These are phyloP conservation scores for Gila orcuttii DNA, from an alignment of 2,113 vertebrate genomes.

Conservation along the genomic window DNA sequence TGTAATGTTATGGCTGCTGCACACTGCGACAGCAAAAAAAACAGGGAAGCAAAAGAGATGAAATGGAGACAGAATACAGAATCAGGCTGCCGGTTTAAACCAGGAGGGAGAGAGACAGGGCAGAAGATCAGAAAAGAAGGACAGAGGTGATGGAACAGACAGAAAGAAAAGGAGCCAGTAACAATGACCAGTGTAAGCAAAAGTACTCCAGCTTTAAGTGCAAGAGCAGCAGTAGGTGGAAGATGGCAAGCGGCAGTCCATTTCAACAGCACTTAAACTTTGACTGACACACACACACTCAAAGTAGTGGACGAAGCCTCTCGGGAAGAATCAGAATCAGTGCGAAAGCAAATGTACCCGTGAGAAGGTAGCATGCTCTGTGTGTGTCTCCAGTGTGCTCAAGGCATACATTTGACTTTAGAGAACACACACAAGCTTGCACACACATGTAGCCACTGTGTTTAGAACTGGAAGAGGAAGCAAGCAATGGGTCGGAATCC, in stretches of 20 bases:
- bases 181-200: conserved; percentile 20
- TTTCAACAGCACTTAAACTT: conserved; percentile 25
- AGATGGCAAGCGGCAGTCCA: neutral
- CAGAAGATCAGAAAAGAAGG: neutral
- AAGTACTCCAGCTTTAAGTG: conserved; percentile 18
- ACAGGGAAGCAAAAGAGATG: neutral
- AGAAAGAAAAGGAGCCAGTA: neutral
- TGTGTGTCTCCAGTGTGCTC: neutral
- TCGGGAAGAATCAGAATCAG: conserved; percentile 60
- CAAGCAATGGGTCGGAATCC: neutral
- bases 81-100: neutral
- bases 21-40: neutral
- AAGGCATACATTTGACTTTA: neutral
- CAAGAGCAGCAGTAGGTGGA: conserved; percentile 31
- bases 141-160: conserved; percentile 24
- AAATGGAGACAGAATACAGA: neutral
- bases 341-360: conserved; percentile 37
- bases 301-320: conserved; percentile 40
- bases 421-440: neutral
- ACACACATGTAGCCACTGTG: neutral
- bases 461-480: conserved; percentile 7
- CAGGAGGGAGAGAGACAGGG: conserved; percentile 26
- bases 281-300: conserved; percentile 32
- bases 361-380: neutral
- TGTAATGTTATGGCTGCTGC: neutral